A percentile compares a stretch with the other conserved stretches of the same genome.
These are phyloP conservation scores for Bicyclus anynana DNA, from an alignment of 1,140 invertebrate species.

Conservation along the genomic window DNA sequence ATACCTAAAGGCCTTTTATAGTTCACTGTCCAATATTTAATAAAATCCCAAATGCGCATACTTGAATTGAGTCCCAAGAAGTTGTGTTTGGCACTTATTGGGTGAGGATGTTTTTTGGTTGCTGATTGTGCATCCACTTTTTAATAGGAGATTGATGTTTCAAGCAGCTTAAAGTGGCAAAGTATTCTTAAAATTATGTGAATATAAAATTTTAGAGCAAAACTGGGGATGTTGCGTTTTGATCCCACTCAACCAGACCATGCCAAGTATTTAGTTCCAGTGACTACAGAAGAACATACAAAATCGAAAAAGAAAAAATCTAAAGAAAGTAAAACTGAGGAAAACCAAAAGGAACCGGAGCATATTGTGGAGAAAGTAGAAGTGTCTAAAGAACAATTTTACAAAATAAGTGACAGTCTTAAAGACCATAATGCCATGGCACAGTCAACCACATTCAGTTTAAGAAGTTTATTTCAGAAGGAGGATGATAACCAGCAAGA, in stretches of 20 bases:
- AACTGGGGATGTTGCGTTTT: constrained; percentile 79
- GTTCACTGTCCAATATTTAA: no score
- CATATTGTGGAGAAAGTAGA: constrained; percentile 55
- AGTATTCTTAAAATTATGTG: no score
- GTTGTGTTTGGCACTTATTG: no score
- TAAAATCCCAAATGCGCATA: no score
- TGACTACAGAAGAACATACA: constrained; percentile 35
- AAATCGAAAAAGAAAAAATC: constrained; percentile 60
- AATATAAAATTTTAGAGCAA: constrained; percentile 46
- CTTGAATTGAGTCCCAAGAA: no score
- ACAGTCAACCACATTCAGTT: constrained; percentile 77
- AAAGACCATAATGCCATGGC: constrained; percentile 68
- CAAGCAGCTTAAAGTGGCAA: no score
- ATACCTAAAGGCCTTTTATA: no score
- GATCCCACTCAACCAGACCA: constrained; percentile 79
- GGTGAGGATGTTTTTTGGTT: no score
- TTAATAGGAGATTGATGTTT: no score
- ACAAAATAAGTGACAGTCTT: constrained; percentile 79
- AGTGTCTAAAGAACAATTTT: constrained; percentile 82
- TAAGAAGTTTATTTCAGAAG: constrained; percentile 77
- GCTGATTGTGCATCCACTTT: no score
- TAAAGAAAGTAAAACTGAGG: constrained; percentile 28
- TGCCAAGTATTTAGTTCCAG: constrained; percentile 74
- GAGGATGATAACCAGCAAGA: constrained; percentile 45
- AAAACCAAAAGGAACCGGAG: constrained; percentile 33